A percentile compares a stretch with the other conserved stretches of the same genome.
These are phyloP conservation scores for Monopis laevigella DNA, from an alignment of 2,888 invertebrate genomes.

Conservation along the genomic window DNA sequence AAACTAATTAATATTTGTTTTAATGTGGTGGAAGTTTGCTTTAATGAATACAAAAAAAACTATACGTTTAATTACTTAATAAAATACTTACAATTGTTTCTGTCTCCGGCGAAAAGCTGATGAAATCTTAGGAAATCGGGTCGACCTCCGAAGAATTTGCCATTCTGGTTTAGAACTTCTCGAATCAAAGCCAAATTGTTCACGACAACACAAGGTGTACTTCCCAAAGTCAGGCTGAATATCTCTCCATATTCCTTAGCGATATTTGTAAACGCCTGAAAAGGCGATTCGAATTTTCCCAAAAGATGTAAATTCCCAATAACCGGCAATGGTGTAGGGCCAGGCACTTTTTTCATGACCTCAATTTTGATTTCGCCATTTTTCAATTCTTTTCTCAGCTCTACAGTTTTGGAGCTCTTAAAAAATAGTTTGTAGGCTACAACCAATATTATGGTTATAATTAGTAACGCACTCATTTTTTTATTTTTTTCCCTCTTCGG, in stretches of 20 bases:
- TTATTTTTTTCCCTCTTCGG: slow-evolving; percentile 30
- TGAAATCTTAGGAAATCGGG: slow-evolving; percentile 85
- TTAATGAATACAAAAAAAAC: too few species aligned
- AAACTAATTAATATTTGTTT: too few species aligned
- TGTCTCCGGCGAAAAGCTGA: slow-evolving; percentile 83
- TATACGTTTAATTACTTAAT: too few species aligned
- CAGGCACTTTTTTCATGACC: slow-evolving; percentile 64
- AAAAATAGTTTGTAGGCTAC: slow-evolving; percentile 39
- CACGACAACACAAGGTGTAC: slow-evolving; percentile 76
- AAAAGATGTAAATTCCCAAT: slow-evolving; percentile 77
- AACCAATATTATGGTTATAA: slow-evolving; percentile 31
- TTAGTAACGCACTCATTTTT: slow-evolving; percentile 51
- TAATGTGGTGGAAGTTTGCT: too few species aligned
- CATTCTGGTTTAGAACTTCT: slow-evolving; percentile 81
- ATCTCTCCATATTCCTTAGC: slow-evolving; percentile 77
- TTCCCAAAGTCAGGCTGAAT: slow-evolving; percentile 74
- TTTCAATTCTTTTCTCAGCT: slow-evolving; percentile 28
- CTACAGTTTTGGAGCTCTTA: slow-evolving; percentile 26
- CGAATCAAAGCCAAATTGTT: slow-evolving; percentile 76
- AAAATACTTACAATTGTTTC: slow-evolving; percentile 84
- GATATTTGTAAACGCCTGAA: slow-evolving; percentile 76
- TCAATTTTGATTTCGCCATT: slow-evolving; percentile 29
- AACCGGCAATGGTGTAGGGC: slow-evolving; percentile 72
- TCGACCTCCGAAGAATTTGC: slow-evolving; percentile 83
- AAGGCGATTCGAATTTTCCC: slow-evolving; percentile 71